Base-by-base conservation (phyloP, 1,140 invertebrate species). In the Ptiloglossa arizonensis region DNA sequence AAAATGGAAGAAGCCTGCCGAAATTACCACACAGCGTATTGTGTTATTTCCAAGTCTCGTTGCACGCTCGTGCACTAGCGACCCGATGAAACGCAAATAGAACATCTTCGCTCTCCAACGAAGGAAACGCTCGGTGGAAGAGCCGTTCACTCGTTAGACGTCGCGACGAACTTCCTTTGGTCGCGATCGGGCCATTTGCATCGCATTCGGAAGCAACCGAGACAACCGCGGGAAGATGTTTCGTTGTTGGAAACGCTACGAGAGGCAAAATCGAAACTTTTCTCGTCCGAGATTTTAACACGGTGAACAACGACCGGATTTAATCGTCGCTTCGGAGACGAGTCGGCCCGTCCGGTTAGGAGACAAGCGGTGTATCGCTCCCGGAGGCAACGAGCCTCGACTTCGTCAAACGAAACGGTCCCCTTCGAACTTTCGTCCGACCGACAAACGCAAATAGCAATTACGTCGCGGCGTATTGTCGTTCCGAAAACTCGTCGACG, bases 391-490 rank as follows among this genome's bases (percentile, higher is more conserved):
- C 54, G 8, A 32, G 0, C 22, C 38, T 6, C 24, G 35, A 5
- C 22, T 38, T 17, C 38, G 24, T 73, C 32, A 29, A 73, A 73
- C 38, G 46, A 11, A 24, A 29, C 46, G 15, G 2, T 22, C 19
- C 32, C n/a, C 0, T 9, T 5, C 22, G 9, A 63, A 27, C 60
- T 54, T 29, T 22, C 24, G 27, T 8, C 17, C 0, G 5, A 2
- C 22, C 1, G 4, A 22, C 29, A 13, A 66, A 41, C 48, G 48
- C 15, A 48, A 73, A 66, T 54, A 66, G 60, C 50, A 67, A 74
- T 74, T 74, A 67, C 62, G 48, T 29, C 22, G 41, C 50, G 17
- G 24, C 50, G 50, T 19, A 64, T 56, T 29, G 56, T 44, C 50
- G 27, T 9, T 35, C 8, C 27, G 44, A 15, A 19, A 22, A 38